Conservation (phyloP, 1,140 invertebrate species). For the Stegodyphus dumicola region DNA sequence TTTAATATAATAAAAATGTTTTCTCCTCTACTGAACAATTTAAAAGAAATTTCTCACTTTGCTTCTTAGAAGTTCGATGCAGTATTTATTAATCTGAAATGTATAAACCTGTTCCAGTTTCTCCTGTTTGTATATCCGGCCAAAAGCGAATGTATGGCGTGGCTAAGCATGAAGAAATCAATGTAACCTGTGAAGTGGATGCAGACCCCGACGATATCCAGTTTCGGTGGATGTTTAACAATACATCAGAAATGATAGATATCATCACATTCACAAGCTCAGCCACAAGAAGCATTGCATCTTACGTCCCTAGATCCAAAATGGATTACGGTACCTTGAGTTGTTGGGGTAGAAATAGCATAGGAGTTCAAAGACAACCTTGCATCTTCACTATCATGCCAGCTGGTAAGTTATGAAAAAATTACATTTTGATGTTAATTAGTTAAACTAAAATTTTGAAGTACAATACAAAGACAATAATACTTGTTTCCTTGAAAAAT, state of each 20-base stretch:
- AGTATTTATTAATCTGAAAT: neutral
- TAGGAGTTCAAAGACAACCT: constrained; percentile 79
- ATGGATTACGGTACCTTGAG: constrained; percentile 89
- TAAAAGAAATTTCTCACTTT: no score
- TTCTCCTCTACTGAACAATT: no score
- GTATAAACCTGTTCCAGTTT: constrained; percentile 74
- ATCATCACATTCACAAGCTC: constrained; percentile 64
- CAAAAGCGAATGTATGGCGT: constrained; percentile 84
- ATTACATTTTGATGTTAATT: no score
- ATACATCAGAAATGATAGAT: constrained; percentile 74
- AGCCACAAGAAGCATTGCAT: constrained; percentile 73
- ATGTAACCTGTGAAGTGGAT: constrained; percentile 84
- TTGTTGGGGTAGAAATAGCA: constrained; percentile 85
- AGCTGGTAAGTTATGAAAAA: constrained; percentile 75
- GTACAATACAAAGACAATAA: no score
- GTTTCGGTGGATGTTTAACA: constrained; percentile 93
- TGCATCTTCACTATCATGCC: constrained; percentile 92
- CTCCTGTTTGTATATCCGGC: constrained; percentile 81
- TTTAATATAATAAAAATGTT: no score
- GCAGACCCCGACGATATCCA: constrained; percentile 83
- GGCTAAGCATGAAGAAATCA: constrained; percentile 80
- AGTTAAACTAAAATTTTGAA: no score
- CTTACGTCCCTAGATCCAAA: constrained; percentile 80
- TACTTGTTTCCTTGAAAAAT: no score
- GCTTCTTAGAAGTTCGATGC: no score